Percentiles rank a stretch among this genome's conserved stretches.
Conservation (phyloP, 1,140 invertebrate genomes). For the Brachionus plicatilis region DNA sequence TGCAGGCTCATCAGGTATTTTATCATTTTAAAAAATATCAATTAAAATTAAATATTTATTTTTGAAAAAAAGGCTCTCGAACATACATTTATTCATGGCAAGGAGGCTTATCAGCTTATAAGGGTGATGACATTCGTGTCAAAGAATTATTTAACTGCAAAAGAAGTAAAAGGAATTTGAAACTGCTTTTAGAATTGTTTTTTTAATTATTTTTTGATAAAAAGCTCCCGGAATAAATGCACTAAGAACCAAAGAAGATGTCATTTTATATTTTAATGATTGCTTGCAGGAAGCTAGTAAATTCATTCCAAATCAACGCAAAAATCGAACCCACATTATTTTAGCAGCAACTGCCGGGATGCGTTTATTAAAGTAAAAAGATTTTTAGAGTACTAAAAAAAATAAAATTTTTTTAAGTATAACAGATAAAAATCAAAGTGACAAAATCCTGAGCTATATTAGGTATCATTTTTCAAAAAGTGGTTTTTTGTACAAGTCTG, state of each 20-base stretch:
- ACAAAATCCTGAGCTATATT: background rate
- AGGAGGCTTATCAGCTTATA: background rate
- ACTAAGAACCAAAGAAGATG: background rate
- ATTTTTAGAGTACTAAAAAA: too few relatives aligned
- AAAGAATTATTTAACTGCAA: background rate
- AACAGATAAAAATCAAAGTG: conserved; percentile 2
- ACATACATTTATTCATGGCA: conserved; percentile 20
- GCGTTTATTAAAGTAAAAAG: conserved; percentile 30
- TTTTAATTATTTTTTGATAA: background rate
- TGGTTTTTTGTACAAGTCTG: conserved; percentile 8
- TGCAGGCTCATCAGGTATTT: conserved; percentile 36
- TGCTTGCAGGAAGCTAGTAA: conserved; percentile 30
- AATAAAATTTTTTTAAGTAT: background rate
- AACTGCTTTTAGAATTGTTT: background rate
- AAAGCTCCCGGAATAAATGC: conserved; percentile 11
- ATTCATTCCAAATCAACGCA: background rate
- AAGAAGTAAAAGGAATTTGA: background rate
- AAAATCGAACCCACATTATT: conserved; percentile 20
- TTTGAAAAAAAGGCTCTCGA: background rate
- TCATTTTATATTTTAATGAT: conserved; percentile 37
- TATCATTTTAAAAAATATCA: background rate
- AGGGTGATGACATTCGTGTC: background rate
- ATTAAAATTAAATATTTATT: background rate
- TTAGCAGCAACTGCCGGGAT: conserved; percentile 40
- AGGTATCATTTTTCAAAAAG: conserved; percentile 11